phyloP scores from a whole-genome alignment of 2,113 vertebrate species.

The Anolis sagrei region DNA sequence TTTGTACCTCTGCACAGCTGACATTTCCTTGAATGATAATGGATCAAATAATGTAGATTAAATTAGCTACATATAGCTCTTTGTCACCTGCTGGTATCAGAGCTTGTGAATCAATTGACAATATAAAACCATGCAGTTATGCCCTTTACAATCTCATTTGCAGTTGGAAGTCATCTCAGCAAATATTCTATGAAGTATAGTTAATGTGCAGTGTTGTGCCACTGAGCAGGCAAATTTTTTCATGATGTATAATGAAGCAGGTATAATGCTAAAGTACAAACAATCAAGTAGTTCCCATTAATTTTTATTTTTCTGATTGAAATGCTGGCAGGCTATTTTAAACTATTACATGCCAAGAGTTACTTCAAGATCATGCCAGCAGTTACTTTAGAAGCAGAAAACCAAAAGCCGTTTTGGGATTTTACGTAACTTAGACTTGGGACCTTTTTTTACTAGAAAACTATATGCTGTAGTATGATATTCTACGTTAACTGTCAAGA shows the following conservation, averaged over 20 bases:
- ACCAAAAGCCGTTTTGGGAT: too few species aligned
- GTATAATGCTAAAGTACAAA: neutral
- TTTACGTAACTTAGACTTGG: too few species aligned
- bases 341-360: neutral
- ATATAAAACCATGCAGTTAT: conserved; percentile 16
- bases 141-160: neutral
- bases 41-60: neutral
- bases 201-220: neutral
- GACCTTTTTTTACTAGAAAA: too few species aligned
- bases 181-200: neutral
- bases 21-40: conserved; percentile 9
- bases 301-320: neutral
- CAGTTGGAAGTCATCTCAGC: neutral
- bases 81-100: neutral
- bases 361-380: neutral
- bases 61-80: neutral
- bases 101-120: conserved; percentile 8
- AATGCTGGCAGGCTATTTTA: neutral
- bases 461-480: too few species aligned
- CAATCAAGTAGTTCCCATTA: neutral
- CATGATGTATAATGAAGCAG: conserved; percentile 8
- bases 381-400: neutral
- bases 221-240: neutral
- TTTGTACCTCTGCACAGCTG: neutral
- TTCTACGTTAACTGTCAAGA: too few species aligned